These are phyloP conservation scores for Ophioderma brevispina DNA, from an alignment of 35 echinoderm and acorn worm species.

Conservation along the genomic window DNA sequence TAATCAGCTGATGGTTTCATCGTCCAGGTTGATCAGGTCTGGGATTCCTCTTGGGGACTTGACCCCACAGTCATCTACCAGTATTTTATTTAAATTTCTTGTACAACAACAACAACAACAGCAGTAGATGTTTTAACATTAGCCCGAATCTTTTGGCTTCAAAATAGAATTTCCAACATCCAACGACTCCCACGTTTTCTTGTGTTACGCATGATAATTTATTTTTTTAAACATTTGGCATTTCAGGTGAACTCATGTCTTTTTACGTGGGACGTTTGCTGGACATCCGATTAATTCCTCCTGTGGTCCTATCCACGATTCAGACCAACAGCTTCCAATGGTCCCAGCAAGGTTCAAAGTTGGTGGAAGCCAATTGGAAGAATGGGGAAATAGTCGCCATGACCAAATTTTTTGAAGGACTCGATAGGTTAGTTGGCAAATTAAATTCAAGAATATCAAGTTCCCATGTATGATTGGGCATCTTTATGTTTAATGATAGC, in stretches of 20 bases:
- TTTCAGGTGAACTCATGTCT: neutral
- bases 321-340: neutral
- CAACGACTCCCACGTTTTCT: no score
- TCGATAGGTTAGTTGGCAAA: no score
- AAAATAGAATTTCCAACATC: no score
- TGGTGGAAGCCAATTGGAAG: neutral
- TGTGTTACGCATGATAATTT: no score
- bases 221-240: neutral
- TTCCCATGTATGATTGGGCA: neutral
- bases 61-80: no score
- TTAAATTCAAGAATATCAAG: neutral
- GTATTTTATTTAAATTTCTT: no score
- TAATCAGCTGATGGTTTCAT: no score
- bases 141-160: no score
- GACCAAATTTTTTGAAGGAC: neutral
- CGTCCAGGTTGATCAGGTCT: no score
- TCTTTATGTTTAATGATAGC: neutral
- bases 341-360: neutral
- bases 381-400: neutral
- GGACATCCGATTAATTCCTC: neutral
- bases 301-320: neutral
- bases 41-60: no score
- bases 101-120: no score
- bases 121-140: no score
- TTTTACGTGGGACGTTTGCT: neutral